A percentile compares a stretch with the other conserved stretches of the same genome.
Evolutionary conservation across 2,888 invertebrate genomes (phyloP).

Genomic region (Ornithoptera priamus): DNA sequence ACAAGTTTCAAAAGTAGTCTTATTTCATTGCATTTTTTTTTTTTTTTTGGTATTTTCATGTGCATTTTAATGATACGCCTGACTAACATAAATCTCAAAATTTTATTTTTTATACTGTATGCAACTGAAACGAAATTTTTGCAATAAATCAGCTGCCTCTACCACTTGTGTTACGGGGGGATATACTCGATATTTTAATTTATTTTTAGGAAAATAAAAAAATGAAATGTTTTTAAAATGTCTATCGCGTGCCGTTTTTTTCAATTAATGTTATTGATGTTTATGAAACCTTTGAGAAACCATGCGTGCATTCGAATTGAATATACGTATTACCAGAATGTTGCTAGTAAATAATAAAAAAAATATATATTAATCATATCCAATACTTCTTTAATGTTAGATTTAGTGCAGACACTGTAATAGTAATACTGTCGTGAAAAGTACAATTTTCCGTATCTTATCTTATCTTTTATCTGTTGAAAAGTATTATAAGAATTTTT

Average conservation of each 20-base stretch:
- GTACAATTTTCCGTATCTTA: neutral
- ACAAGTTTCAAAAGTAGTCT: too few relatives aligned
- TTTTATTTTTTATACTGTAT: neutral
- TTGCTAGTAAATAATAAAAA: constrained; percentile 12
- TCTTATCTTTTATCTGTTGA: too few relatives aligned
- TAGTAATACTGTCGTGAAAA: neutral
- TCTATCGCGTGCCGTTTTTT: neutral
- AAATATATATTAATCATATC: neutral
- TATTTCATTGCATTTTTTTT: too few relatives aligned
- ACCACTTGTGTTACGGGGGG: neutral
- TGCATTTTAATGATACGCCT: too few relatives aligned
- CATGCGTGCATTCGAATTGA: constrained; percentile 3
- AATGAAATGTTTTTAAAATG: neutral
- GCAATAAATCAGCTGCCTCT: neutral
- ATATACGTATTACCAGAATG: neutral
- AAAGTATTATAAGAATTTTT: too few relatives aligned
- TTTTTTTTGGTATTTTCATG: too few relatives aligned
- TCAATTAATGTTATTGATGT: neutral
- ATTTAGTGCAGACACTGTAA: neutral
- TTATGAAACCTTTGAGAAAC: constrained; percentile 5
- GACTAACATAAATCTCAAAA: neutral
- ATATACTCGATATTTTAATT: too few relatives aligned
- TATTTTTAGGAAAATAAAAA: too few relatives aligned
- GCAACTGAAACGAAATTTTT: neutral
- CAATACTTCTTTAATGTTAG: neutral